Conservation (phyloP, 2,797 vertebrate genomes). For the Peromyscus eremicus region DNA sequence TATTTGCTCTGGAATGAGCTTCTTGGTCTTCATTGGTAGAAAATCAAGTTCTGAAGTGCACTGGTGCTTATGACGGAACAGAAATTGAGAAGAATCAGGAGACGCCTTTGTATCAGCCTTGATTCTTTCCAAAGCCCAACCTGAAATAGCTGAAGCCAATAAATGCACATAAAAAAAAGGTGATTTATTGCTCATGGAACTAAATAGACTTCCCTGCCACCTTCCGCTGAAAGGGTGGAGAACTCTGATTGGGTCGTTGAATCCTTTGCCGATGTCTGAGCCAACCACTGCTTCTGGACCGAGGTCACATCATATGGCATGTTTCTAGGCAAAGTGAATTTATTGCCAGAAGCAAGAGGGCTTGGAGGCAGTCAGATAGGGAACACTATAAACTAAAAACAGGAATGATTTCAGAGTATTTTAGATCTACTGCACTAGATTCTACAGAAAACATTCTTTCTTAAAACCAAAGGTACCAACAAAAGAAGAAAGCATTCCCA, state of each 20-base stretch:
- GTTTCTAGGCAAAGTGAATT: not conserved
- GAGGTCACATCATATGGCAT: not conserved
- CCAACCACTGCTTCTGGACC: not conserved
- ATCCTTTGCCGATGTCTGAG: not conserved
- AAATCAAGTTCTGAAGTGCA: conserved; percentile 1
- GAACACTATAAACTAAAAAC: not conserved
- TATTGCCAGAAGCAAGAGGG: conserved; percentile 30
- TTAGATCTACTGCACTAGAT: not conserved
- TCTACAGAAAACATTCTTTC: conserved; percentile 42
- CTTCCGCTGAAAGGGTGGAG: not conserved
- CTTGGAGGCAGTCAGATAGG: not conserved
- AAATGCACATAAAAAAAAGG: not conserved
- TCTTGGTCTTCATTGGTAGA: not conserved
- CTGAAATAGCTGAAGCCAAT: not conserved
- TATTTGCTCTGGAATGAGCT: conserved; percentile 24
- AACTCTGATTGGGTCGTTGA: not conserved
- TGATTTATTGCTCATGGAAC: not conserved
- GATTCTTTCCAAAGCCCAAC: conserved; percentile 1
- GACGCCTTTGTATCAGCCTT: not conserved
- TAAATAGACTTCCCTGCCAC: not conserved
- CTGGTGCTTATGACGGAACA: not conserved
- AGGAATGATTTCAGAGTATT: not conserved
- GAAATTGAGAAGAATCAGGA: not conserved
- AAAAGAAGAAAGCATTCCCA: not conserved
- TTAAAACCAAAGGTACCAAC: not conserved